Conservation (phyloP, 2,797 vertebrate genomes). For the Aphelocoma californica region DNA sequence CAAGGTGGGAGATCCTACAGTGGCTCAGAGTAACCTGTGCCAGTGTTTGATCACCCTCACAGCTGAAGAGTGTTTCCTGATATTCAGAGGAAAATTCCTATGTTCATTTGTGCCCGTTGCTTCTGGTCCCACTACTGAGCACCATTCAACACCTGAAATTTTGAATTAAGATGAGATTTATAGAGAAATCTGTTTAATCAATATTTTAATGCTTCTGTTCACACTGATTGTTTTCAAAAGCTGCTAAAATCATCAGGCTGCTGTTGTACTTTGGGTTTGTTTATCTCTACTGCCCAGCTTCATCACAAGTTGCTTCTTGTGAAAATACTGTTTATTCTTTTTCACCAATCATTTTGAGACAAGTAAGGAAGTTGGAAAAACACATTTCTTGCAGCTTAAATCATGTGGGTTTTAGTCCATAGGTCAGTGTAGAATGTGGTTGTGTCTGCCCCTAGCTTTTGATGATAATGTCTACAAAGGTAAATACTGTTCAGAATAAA, state of each 20-base stretch:
- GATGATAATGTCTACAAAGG: not conserved
- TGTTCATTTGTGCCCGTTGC: not conserved
- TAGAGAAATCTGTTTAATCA: not conserved
- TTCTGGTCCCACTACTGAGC: not conserved
- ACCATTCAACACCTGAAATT: not conserved
- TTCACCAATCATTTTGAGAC: not conserved
- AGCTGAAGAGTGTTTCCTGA: not conserved
- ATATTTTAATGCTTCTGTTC: not conserved
- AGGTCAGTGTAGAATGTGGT: not conserved
- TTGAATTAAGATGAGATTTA: not conserved
- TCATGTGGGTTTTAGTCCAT: not conserved
- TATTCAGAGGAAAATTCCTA: not conserved
- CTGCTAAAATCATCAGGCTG: not conserved
- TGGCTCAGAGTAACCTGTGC: not conserved
- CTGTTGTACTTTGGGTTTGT: not conserved
- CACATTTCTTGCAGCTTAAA: not conserved
- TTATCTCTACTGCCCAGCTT: not conserved
- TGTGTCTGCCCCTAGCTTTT: not conserved
- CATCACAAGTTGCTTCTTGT: not conserved
- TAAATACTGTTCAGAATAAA: not conserved
- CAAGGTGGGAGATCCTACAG: not conserved
- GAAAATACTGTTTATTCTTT: not conserved
- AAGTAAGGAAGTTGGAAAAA: not conserved
- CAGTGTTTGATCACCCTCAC: not conserved
- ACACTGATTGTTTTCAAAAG: not conserved